These are phyloP conservation scores for Geococcyx californianus DNA, from an alignment of 2,113 vertebrate genomes.

Conservation along the genomic window DNA sequence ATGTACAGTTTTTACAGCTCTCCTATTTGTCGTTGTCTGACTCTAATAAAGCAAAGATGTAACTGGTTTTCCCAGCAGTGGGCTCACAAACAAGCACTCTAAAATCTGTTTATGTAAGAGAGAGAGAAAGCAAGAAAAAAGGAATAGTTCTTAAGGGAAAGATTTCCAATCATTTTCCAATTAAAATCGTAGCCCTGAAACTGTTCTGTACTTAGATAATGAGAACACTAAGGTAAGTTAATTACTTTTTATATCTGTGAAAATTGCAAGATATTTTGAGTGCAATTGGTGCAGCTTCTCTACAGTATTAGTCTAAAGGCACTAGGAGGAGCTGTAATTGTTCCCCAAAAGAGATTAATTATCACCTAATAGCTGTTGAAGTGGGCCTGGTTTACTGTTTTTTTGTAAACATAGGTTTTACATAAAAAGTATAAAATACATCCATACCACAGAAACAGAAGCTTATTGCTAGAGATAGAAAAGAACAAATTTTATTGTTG, in stretches of 20 bases:
- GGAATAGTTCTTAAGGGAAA: conserved; percentile 19
- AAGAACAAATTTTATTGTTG: not conserved
- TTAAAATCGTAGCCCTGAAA: conserved; percentile 12
- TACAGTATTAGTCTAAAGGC: not conserved
- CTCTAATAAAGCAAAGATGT: not conserved
- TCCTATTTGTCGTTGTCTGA: not conserved
- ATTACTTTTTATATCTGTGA: conserved; percentile 52
- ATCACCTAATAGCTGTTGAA: not conserved
- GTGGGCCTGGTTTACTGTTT: not conserved
- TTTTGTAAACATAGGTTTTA: not conserved
- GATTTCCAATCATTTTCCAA: conserved; percentile 20
- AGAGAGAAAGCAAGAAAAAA: not conserved
- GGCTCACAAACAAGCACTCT: not conserved
- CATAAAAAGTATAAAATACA: not conserved
- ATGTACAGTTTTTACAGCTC: not conserved
- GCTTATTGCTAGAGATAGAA: not conserved
- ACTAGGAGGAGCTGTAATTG: conserved; percentile 45
- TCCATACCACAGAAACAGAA: not conserved
- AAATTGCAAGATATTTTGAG: conserved; percentile 38
- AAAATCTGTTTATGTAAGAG: not conserved
- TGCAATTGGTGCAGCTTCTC: not conserved
- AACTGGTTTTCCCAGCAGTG: not conserved
- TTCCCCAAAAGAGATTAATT: conserved; percentile 20
- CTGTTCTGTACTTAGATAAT: conserved; percentile 7
- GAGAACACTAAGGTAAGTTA: conserved; percentile 33